Conservation (phyloP, 2,113 vertebrate species). For the Nothocercus julius region DNA sequence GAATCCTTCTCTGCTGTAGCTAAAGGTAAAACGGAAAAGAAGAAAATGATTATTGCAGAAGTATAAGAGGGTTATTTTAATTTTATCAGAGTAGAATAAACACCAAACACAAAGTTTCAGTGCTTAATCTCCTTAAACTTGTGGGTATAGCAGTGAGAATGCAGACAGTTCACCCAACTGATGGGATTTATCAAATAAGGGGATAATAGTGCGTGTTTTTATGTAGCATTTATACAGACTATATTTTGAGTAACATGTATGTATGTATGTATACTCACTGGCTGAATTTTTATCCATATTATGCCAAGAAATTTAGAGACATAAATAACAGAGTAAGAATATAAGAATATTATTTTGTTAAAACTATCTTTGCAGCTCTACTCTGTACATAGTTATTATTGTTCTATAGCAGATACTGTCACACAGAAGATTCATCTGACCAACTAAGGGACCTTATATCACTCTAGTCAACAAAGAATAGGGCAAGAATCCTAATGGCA, state of each 20-base stretch:
- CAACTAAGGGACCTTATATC: not conserved
- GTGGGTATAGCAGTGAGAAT: not conserved
- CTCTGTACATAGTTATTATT: not conserved
- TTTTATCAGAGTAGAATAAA: not conserved
- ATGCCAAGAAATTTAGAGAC: not conserved
- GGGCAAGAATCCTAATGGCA: not conserved
- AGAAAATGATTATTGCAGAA: not conserved
- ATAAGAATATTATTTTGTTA: not conserved
- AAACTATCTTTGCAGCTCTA: not conserved
- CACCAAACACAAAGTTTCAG: not conserved
- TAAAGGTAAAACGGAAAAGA: conserved; percentile 60
- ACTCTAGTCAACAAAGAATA: not conserved
- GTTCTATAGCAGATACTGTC: not conserved
- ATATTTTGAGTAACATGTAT: not conserved
- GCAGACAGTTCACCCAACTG: not conserved
- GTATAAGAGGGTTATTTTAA: not conserved
- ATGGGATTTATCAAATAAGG: not conserved
- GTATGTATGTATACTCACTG: not conserved
- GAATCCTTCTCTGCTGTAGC: conserved; percentile 78
- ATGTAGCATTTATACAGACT: not conserved
- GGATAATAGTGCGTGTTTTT: not conserved
- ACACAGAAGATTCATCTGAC: not conserved
- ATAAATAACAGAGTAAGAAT: not conserved
- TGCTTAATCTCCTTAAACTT: not conserved
- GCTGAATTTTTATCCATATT: not conserved